phyloP scores from a whole-genome alignment of 2,113 vertebrate species.

The Myrmecophaga tridactyla region DNA sequence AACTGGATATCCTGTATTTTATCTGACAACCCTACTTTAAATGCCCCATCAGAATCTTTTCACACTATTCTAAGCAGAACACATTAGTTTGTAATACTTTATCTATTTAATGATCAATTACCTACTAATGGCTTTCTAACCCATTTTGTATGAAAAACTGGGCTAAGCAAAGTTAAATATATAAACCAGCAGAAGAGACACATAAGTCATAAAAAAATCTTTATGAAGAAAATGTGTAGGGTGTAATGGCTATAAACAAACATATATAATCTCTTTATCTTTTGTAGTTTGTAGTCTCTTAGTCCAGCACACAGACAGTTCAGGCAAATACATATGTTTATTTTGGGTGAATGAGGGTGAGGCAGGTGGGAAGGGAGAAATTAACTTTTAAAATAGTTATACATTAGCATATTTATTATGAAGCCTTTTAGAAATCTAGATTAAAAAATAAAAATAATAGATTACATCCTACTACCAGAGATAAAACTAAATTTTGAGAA shows the following conservation, averaged over 20 bases:
- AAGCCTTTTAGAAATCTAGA: not conserved
- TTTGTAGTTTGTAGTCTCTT: not conserved
- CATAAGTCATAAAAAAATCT: not conserved
- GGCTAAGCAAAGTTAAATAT: not conserved
- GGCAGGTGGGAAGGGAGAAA: too few species aligned
- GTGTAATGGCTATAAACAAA: not conserved
- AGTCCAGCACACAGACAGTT: not conserved
- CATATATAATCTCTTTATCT: not conserved
- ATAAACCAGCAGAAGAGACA: not conserved
- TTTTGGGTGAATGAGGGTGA: not conserved
- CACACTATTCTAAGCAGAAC: not conserved
- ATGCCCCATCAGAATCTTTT: not conserved
- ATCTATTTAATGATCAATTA: not conserved
- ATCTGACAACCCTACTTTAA: not conserved
- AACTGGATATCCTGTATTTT: not conserved
- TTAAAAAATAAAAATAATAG: not conserved
- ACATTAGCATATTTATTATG: not conserved
- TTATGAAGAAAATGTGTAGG: not conserved
- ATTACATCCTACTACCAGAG: not conserved
- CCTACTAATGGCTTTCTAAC: not conserved
- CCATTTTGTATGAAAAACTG: not conserved
- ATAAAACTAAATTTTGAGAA: not conserved
- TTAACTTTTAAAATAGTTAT: not conserved
- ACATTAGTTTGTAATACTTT: not conserved
- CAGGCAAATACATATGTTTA: not conserved